Base-by-base conservation (phyloP, 2,888 invertebrate species). In the Yponomeuta malinellus region DNA sequence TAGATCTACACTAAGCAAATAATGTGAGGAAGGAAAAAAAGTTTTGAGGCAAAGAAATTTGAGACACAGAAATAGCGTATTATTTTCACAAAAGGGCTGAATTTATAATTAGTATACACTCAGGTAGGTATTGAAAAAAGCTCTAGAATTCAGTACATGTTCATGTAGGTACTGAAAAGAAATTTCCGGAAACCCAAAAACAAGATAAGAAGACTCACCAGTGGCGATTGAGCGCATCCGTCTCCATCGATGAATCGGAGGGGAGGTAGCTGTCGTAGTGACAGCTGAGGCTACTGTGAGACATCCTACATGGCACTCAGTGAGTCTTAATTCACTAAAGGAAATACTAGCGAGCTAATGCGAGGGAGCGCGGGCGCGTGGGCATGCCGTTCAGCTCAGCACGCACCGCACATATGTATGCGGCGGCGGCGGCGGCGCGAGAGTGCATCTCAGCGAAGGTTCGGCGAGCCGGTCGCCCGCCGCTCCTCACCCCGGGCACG, bases 401-500 rank as follows among this genome's bases (percentile, higher is more conserved):
- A 85, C 87, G 88, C 87, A 87, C 85, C 87, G 84, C 88, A 89
- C 89, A 84, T 89, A 89, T 87, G 89, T 59, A 59, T 59, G 52
- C 52, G 52, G 52, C 52, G 52, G 52, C 52, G 52, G 15, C 52
- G 52, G 83, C 87, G 84, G 86, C 82, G 81, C 85, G 88, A 89
- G 86, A 88, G 88, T 90, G 90, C 91, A 91, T 91, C 68, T 48
- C 15, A 85, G 89, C 88, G 89, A 89, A 90, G 90, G 90, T 86
- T 88, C 81, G 85, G 83, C 85, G 85, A 48, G 66, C 79, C 79
- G 72, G 82, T 84, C 90, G 86, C 90, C 89, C 90, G 88, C 88
- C 89, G 81, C 90, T 86, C 84, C 90, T 90, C 91, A 90, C 90
- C 91, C 91, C 91, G 88, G 90, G 88, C 91, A 92, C 91, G 91